Evolutionary conservation across 2,113 vertebrate species (phyloP).

Genomic region (Coregonus clupeaformis): DNA sequence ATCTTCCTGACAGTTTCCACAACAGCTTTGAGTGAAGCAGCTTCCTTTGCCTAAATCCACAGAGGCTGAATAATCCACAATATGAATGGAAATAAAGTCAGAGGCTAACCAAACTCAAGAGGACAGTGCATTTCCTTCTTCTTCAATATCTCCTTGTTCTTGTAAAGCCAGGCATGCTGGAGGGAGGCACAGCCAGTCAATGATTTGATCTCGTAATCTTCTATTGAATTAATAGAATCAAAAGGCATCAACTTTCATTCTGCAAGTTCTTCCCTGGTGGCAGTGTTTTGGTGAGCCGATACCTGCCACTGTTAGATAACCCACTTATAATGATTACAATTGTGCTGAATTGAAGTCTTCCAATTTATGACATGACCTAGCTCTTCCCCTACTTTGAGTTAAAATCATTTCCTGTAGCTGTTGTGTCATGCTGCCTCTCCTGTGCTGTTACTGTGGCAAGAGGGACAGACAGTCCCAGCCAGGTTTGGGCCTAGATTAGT

Average conservation of each 20-base stretch:
- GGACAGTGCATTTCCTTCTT: neutral
- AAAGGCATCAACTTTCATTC: too few relatives aligned
- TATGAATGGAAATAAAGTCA: neutral
- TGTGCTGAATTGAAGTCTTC: neutral
- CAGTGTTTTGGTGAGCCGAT: too few relatives aligned
- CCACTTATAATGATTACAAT: too few relatives aligned
- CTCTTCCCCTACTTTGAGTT: neutral
- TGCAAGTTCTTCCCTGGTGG: too few relatives aligned
- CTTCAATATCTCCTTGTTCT: neutral
- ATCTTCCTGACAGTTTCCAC: conserved; percentile 20
- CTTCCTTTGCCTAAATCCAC: conserved; percentile 2
- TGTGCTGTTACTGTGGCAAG: neutral
- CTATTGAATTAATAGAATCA: too few relatives aligned
- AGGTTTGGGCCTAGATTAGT: neutral
- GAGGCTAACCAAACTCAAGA: neutral
- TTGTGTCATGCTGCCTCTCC: neutral
- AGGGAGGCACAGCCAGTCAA: neutral
- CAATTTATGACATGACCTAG: neutral
- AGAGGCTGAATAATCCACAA: neutral
- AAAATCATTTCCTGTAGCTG: neutral
- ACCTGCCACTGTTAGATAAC: too few relatives aligned
- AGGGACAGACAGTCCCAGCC: neutral
- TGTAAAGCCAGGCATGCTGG: neutral
- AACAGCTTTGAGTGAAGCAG: neutral
- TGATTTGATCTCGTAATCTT: neutral